These are phyloP conservation scores for Odontomachus brunneus DNA, from an alignment of 1,140 invertebrate genomes.

Conservation along the genomic window DNA sequence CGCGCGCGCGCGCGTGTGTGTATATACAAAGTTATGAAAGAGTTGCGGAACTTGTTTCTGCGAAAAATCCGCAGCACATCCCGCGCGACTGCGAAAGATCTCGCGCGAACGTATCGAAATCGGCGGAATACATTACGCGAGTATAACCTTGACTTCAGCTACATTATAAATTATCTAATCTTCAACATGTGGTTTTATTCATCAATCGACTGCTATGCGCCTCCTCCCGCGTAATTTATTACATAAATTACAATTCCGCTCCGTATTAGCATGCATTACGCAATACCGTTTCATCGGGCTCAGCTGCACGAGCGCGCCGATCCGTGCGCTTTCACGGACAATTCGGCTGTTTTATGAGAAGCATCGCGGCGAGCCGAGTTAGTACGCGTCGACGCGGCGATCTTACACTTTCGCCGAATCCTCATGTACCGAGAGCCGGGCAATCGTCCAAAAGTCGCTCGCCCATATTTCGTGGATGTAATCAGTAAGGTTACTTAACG, in stretches of 20 bases:
- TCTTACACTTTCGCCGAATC: constrained; percentile 45
- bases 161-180: background rate
- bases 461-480: constrained; percentile 40
- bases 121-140: background rate
- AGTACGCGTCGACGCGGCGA: background rate
- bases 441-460: constrained; percentile 38
- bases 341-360: constrained; percentile 19
- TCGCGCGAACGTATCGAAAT: background rate
- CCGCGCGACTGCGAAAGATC: background rate
- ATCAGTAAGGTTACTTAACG: constrained; percentile 53
- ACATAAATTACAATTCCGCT: constrained; percentile 23
- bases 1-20: no score
- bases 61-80: background rate
- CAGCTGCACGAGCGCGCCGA: background rate
- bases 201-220: no score
- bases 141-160: background rate
- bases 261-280: constrained; percentile 41
- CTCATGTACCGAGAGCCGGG: background rate
- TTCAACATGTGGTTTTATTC: background rate
- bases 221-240: constrained; percentile 14
- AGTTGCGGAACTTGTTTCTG: constrained; percentile 18
- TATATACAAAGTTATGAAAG: constrained; percentile 41
- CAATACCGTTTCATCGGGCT: constrained; percentile 36
- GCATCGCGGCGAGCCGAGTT: background rate
- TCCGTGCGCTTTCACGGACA: constrained; percentile 19